Base-by-base conservation (phyloP, 1,140 invertebrate species). In the Muscidifurax raptorellus region DNA sequence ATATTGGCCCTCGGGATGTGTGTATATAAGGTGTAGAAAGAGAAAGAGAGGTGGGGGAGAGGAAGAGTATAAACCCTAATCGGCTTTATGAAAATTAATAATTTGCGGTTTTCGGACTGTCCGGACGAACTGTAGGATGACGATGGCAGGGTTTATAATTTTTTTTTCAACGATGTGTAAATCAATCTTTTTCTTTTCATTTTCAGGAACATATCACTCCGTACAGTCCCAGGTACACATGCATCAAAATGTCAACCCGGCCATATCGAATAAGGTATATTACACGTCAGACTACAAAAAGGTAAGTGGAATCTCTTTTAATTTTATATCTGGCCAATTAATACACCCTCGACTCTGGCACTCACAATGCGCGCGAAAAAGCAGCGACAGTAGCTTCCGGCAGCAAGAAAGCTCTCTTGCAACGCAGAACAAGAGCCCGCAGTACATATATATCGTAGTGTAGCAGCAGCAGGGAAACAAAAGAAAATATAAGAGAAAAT, bases 61-160 rank as follows among this genome's bases (percentile, higher is more conserved):
- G 52, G 6, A 7, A 59, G 52, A 59, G 22, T 7, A n/a, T 59
- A 59, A 59, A 59, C 52, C 76, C 44, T 84, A 84, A 84, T 79
- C 82, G 82, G 12, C 82, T 64, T 72, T 84, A 64, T 72, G 82
- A 71, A 79, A 79, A 84, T 83, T 78, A 84, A 84, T 84, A 79
- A 84, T 84, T 84, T 79, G 82, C 40, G 69, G 66, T 79, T 72
- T 78, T 79, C 25, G 67, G 67, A n/a, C 18, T 71, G 64, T 76
- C 67, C 67, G 67, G 27, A 69, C 25, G 2, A 0, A 15, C 67
- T n/a, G 9, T 30, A 69, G 0, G 22, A 67, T 67, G 9, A 67
- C 36, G 7, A 40, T 40, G n/a, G n/a, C n/a, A n/a, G n/a, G n/a
- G n/a, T n/a, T n/a, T n/a, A n/a, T n/a, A n/a, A n/a, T n/a, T n/a